Base-by-base conservation (phyloP, 2,888 invertebrate genomes). In the Tachystola acroxantha region DNA sequence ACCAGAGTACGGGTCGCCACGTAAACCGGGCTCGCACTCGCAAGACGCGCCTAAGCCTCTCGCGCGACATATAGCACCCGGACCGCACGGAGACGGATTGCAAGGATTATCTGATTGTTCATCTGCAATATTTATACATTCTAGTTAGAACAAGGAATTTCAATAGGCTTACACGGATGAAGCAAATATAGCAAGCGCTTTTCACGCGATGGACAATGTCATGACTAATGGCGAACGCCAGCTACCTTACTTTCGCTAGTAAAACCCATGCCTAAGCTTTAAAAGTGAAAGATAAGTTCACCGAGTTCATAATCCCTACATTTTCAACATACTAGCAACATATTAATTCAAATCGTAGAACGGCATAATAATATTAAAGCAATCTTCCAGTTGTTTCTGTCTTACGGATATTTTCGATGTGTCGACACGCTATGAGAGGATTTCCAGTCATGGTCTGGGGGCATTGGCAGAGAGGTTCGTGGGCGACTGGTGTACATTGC, bases 71-170 rank as follows among this genome's bases (percentile, higher is more conserved):
- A 93, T 91, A 3, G 96, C 96, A 57, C 95, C 95, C 33, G 91
- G 89, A 29, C 92, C 91, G 62, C 96, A 96, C 1, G 96, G 96
- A 27, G 94, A 94, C 40, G 95, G 94, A 62, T 90, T 91, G 79
- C 96, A 96, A n/a, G 93, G 94, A 69, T 96, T 92, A 37, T 76
- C 71, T 32, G 87, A 85, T 5, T 71, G 62, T 64, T 69, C 76
- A 35, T 64, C 85, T 79, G 84, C 56, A 72, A 81, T 40, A 52
- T 16, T 16, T 16, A n/a, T 48, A 10, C 16, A 30, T 11, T 26
- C 33, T 11, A 25, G 39, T 40, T 39, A 41, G 36, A 39, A 36
- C 20, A 32, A 32, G 10, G 9, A 26, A 22, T 45, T n/a, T 4
- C 4, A 3, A 2, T 3, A 24, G 2, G 10, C 27, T 11, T 27